phyloP scores from a whole-genome alignment of 2,113 vertebrate species.

The Python bivittatus region DNA sequence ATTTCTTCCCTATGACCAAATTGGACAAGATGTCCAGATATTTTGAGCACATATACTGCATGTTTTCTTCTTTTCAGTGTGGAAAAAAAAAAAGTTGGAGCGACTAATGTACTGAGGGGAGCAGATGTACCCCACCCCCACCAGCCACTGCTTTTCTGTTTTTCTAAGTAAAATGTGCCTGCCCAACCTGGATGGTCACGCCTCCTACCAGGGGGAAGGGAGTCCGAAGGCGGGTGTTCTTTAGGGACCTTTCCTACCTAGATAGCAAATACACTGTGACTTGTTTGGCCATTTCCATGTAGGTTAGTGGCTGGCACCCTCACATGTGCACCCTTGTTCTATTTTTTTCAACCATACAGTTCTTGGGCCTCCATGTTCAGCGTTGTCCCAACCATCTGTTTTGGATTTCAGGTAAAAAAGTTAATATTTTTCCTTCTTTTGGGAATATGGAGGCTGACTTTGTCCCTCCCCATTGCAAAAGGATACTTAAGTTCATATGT shows the following conservation, averaged over 20 bases:
- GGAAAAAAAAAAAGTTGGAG: background rate
- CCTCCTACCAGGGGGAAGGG: too few relatives aligned
- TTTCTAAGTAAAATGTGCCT: background rate
- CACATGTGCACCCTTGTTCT: background rate
- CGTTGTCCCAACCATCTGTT: conserved; percentile 93
- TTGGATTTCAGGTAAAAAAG: conserved; percentile 89
- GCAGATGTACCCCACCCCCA: background rate
- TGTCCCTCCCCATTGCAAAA: background rate
- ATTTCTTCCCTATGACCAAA: background rate
- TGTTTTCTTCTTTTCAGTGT: background rate
- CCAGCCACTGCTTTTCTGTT: background rate
- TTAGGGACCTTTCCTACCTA: background rate
- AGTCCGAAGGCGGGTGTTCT: too few relatives aligned
- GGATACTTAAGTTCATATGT: background rate
- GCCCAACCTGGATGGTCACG: background rate
- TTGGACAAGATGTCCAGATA: background rate
- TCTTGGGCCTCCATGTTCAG: conserved; percentile 86
- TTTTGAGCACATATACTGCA: background rate
- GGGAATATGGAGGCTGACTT: too few relatives aligned
- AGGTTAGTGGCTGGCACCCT: background rate
- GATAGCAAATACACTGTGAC: background rate
- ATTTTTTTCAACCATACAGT: conserved; percentile 57
- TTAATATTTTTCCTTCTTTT: background rate
- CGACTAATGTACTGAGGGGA: background rate
- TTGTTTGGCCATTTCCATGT: background rate